phyloP scores from a whole-genome alignment of 2,888 invertebrate species.

The Acanthopleura granulata region DNA sequence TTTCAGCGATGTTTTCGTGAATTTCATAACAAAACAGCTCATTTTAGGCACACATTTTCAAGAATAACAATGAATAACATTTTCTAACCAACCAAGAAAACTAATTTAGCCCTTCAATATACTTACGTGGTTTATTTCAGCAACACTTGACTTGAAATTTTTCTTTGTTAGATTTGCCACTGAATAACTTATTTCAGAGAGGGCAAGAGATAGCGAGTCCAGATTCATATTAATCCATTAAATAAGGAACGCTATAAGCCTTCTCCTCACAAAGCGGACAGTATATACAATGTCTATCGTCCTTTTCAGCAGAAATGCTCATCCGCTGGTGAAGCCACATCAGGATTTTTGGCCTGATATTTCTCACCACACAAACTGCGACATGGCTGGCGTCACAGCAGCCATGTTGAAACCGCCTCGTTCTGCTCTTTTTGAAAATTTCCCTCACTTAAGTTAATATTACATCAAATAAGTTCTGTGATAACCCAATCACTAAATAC shows the following conservation, averaged over 20 bases:
- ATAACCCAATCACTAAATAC: not conserved
- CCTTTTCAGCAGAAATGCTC: constrained; percentile 37
- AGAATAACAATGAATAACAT: no score
- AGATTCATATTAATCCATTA: constrained; percentile 74
- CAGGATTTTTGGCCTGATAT: constrained; percentile 44
- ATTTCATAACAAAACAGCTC: not conserved
- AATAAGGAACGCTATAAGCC: constrained; percentile 78
- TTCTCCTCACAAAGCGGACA: constrained; percentile 45
- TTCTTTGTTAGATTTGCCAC: constrained; percentile 95
- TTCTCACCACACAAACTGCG: constrained; percentile 38
- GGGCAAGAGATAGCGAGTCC: constrained; percentile 98
- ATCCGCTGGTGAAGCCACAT: constrained; percentile 41
- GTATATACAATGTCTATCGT: constrained; percentile 37
- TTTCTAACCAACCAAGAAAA: no score
- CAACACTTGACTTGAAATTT: constrained; percentile 91
- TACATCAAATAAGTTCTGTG: not conserved
- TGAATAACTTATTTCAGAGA: constrained; percentile 98
- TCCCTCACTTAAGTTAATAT: not conserved
- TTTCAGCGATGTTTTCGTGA: not conserved
- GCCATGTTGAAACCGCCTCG: constrained; percentile 51
- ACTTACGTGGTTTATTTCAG: constrained; percentile 91
- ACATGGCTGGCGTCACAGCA: constrained; percentile 64
- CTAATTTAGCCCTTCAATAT: constrained; percentile 37
- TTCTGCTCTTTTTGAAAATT: constrained; percentile 8
- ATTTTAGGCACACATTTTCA: no score